Conservation (phyloP, 2,113 vertebrate species). For the Tachysurus fulvidraco region DNA sequence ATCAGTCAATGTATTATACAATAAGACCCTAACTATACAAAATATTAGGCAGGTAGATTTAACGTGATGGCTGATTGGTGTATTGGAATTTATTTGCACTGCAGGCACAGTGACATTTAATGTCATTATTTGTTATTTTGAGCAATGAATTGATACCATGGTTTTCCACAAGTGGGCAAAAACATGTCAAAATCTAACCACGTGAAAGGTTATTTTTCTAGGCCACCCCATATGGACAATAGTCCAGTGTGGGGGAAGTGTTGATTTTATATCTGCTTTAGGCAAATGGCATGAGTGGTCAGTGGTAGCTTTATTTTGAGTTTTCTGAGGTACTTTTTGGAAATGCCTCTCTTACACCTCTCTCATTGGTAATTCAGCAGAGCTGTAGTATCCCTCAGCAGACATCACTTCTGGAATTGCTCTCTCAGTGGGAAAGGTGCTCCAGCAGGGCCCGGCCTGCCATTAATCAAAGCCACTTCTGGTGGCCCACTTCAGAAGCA, state of each 20-base stretch:
- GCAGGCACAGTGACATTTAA: neutral
- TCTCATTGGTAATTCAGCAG: constrained; percentile 54
- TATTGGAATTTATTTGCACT: neutral
- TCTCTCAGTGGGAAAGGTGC: constrained; percentile 60
- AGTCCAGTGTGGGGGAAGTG: neutral
- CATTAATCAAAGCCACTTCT: constrained; percentile 84
- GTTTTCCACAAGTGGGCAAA: neutral
- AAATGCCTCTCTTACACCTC: constrained; percentile 42
- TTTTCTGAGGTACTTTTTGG: constrained; percentile 41
- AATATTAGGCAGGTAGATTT: too few species aligned
- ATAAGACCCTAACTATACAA: neutral
- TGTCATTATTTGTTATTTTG: neutral
- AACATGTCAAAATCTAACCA: neutral
- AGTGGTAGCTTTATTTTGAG: constrained; percentile 32
- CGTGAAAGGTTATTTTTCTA: neutral
- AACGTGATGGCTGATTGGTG: neutral
- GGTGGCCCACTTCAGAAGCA: constrained; percentile 79
- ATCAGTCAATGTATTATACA: neutral
- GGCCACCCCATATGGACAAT: neutral
- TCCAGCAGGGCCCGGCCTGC: constrained; percentile 65
- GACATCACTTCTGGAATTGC: constrained; percentile 55
- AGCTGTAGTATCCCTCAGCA: constrained; percentile 49
- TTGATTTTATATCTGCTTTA: neutral
- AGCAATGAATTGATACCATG: neutral
- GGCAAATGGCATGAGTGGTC: constrained; percentile 4